phyloP scores from a whole-genome alignment of 2,888 invertebrate species.

The Andrena trimmerana region DNA sequence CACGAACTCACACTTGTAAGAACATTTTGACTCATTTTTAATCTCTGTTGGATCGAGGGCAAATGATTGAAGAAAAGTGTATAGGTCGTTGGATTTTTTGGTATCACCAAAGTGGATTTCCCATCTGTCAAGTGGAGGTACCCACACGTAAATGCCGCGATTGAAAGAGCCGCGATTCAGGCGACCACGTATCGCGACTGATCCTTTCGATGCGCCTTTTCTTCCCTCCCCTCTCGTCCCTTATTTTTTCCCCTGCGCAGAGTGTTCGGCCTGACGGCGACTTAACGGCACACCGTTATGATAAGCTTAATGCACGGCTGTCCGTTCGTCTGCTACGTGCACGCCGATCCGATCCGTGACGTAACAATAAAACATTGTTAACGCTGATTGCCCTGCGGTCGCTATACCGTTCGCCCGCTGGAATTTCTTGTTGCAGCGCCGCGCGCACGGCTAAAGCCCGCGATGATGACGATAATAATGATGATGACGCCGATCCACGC shows the following conservation, averaged over 20 bases:
- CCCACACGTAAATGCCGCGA: background rate
- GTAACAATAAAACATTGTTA: conserved; percentile 85
- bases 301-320: conserved; percentile 83
- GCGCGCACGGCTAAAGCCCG: conserved; percentile 61
- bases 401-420: conserved; percentile 78
- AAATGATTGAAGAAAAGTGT: no score
- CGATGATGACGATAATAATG: conserved; percentile 73
- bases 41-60: no score
- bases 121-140: conserved; percentile 16
- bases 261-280: conserved; percentile 67
- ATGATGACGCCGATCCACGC: conserved; percentile 66
- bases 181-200: conserved; percentile 23
- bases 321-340: conserved; percentile 74
- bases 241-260: conserved; percentile 52
- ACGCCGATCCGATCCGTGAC: conserved; percentile 78
- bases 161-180: background rate
- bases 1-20: no score
- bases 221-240: conserved; percentile 32
- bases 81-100: no score
- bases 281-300: conserved; percentile 82
- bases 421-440: conserved; percentile 72
- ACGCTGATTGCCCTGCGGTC: conserved; percentile 82
- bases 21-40: no score
- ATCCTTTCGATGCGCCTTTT: conserved; percentile 45
- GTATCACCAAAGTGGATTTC: conserved; percentile 15